Evolutionary conservation across 2,797 vertebrate genomes (phyloP).

Genomic region (Podargus strigoides): DNA sequence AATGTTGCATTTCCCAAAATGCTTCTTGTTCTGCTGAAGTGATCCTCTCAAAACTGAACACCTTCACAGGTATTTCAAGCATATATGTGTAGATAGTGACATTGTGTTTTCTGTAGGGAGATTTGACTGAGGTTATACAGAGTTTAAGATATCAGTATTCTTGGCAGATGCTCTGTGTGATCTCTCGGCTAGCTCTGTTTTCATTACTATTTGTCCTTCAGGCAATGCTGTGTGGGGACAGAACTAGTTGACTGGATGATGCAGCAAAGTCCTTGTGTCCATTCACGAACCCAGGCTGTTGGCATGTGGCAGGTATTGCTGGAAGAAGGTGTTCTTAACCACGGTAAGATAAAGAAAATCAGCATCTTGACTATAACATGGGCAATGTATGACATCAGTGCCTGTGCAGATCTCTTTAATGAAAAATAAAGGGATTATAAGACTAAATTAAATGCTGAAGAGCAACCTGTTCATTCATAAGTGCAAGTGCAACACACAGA

Average conservation of each 20-base stretch:
- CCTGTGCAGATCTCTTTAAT: neutral
- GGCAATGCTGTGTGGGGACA: constrained; percentile 94
- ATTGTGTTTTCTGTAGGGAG: neutral
- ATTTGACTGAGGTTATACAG: neutral
- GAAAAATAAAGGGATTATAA: neutral
- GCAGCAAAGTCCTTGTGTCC: constrained; percentile 91
- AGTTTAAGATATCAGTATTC: neutral
- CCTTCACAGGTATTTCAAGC: neutral
- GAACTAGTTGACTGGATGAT: constrained; percentile 97
- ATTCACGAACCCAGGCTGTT: constrained; percentile 91
- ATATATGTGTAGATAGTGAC: neutral
- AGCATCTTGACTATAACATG: neutral
- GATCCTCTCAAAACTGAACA: neutral
- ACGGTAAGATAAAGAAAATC: constrained; percentile 79
- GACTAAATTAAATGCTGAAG: neutral
- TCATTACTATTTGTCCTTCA: constrained; percentile 56
- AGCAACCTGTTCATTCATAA: constrained; percentile 9
- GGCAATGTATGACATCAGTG: neutral
- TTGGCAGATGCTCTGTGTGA: neutral
- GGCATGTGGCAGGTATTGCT: constrained; percentile 99
- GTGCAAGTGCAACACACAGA: neutral
- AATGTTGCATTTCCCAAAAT: neutral
- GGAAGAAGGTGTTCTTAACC: constrained; percentile 95
- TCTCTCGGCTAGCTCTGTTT: neutral
- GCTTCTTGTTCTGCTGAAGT: neutral